Evolutionary conservation across 2,888 invertebrate species (phyloP), one percentile per base, ranked within the genome.

Genomic region (Crepidodera aurea): DNA sequence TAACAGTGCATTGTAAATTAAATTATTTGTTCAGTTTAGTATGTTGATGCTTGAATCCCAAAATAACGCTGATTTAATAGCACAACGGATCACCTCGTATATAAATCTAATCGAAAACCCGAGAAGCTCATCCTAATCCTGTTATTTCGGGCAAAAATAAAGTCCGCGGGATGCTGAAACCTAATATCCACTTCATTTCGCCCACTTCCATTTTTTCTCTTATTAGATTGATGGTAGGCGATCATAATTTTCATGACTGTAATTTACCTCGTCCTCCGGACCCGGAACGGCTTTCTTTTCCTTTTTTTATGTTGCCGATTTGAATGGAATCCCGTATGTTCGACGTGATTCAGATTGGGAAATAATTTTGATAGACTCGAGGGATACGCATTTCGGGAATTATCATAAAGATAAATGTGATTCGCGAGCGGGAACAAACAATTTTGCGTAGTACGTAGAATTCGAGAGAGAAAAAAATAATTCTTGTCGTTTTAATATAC

Each of bases 141-240:
- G 46, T 56, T 48, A 48, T 37, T 56, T 56, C 46, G 44, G 48
- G 15, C 40, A 48, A 37, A 56, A 56, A 56, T 46, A 25, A 56
- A 56, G 34, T 34, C 46, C 46, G 25, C 46, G 22, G 56, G 56
- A 27, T 22, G 37, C 34, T 25, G 46, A 57, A 64, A 64, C 37
- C 27, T 61, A 62, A 62, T 62, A 50, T 59, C 62, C 62, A 58
- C 58, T 54, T 58, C 50, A 62, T 62, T 58, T 62, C 62, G 29
- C n/a, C 5, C 12, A 59, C 58, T 50, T 15, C 62, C 42, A 59
- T 59, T 62, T 54, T n/a, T 42, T 42, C 51, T 44, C 50, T 40
- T 48, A 62, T 54, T 50, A 54, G 58, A 62, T 62, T 55, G 50
- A 58, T 62, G 62, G 37, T 50, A 48, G 42, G 32, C 40, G 54